Base-by-base conservation (phyloP, 2,113 vertebrate species). In the Mustela lutreola region DNA sequence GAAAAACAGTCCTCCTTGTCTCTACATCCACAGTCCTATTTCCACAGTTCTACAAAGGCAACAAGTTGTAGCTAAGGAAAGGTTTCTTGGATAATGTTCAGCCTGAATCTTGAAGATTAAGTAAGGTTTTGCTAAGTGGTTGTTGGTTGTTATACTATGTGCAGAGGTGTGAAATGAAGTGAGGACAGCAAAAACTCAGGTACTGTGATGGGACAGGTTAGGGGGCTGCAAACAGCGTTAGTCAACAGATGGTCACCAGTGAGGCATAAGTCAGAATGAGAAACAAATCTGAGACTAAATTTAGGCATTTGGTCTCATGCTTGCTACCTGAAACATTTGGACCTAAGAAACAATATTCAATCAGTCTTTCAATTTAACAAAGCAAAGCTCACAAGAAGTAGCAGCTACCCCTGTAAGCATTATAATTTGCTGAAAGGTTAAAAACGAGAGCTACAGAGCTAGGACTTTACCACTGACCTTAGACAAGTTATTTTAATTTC, bases 401-500 rank as follows among this genome's bases (percentile, higher is more conserved):
- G 12, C 31, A 93, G 60, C 21, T 95, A 93, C 24, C 5, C 36
- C 62, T 50, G 24, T 36, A 3, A 89, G 48, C 45, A 80, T n/a
- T 86, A 67, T 62, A 28, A 76, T 76, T 76, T 76, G 67, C 78
- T 33, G 53, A 94, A 75, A 60, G 50, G 24, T 58, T 62, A 62
- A 65, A 12, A 86, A 75, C 7, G 48, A 33, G 33, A 60, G 53
- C 60, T 83, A 45, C n/a, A 28, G 65, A 93, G 31, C 60, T 65
- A 87, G 31, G 42, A 60, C 33, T 58, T 86, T 73, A 80, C 19
- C 31, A 9, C 28, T 6, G 45, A 93, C 39, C 84, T 91, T 0
- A 2, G 79, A 70, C 5, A 39, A 88, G 45, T 95, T 22, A 87
- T 85, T 96, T 75, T 65, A 70, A 90, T 95, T 94, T 97, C 60